Percentiles rank a stretch among this genome's conserved stretches.
These are phyloP conservation scores for Cossypha polioptera DNA, from an alignment of 2,797 vertebrate species.

Conservation along the genomic window DNA sequence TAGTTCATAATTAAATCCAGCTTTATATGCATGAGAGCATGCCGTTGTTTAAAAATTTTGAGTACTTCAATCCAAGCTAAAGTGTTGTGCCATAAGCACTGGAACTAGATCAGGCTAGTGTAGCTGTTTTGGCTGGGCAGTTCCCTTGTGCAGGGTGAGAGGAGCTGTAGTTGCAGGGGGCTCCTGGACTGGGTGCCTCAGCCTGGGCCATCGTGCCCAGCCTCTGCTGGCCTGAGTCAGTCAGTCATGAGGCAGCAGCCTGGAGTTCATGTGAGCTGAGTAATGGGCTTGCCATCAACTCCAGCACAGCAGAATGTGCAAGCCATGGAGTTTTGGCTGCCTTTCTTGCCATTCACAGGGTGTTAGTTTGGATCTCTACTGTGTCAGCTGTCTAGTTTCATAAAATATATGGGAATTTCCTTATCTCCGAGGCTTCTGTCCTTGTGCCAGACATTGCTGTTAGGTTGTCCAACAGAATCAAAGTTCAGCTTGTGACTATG, in stretches of 20 bases:
- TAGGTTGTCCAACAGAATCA: background rate
- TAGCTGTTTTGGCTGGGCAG: background rate
- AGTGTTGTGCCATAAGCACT: background rate
- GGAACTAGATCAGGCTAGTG: background rate
- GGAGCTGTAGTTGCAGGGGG: background rate
- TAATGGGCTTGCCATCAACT: background rate
- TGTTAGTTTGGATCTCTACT: background rate
- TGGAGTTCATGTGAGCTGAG: background rate
- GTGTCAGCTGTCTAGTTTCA: background rate
- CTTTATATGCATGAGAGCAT: background rate
- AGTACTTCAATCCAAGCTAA: fast-evolving
- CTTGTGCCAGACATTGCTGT: background rate
- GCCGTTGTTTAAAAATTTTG: background rate
- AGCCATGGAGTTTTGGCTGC: background rate
- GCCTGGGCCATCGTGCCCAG: background rate
- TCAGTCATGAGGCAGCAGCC: background rate
- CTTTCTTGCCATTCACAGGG: background rate
- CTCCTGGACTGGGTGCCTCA: background rate
- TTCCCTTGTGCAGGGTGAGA: fast-evolving
- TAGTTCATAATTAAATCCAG: background rate
- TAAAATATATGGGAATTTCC: background rate
- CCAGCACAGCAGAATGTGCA: background rate
- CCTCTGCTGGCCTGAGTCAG: background rate
- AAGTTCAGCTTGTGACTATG: background rate
- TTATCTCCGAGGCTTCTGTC: background rate